Evolutionary conservation across 2,113 vertebrate species (phyloP).

Genomic region (Henicopernis longicauda): DNA sequence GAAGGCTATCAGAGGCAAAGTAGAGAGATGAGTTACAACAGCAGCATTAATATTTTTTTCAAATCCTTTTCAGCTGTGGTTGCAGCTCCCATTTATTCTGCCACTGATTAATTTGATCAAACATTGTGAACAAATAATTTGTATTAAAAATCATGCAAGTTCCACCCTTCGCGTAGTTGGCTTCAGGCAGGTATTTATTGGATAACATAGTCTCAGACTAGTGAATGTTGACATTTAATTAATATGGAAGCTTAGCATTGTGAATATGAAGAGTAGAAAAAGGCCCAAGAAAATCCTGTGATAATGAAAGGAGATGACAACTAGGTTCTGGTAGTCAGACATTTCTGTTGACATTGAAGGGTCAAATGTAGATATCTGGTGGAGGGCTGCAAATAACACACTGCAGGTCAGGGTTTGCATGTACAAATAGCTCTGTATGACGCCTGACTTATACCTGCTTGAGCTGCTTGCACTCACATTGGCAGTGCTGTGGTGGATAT

Average conservation of each 20-base stretch:
- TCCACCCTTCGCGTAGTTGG: constrained; percentile 1
- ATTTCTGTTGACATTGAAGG: constrained; percentile 60
- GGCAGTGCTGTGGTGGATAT: neutral
- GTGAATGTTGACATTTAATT: constrained; percentile 69
- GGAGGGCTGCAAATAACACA: constrained; percentile 40
- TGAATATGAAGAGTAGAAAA: constrained; percentile 45
- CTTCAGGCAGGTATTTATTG: constrained; percentile 59
- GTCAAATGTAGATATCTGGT: constrained; percentile 45
- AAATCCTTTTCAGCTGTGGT: neutral
- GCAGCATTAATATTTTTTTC: neutral
- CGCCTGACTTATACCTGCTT: neutral
- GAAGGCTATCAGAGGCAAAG: neutral
- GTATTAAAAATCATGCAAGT: constrained; percentile 38
- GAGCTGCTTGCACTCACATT: neutral
- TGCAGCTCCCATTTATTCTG: constrained; percentile 32
- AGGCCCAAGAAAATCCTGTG: constrained; percentile 57
- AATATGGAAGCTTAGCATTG: constrained; percentile 53
- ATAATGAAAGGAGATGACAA: constrained; percentile 63
- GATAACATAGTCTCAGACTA: constrained; percentile 54
- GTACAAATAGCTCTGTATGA: neutral
- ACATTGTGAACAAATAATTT: constrained; percentile 58
- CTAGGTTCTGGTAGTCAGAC: constrained; percentile 24
- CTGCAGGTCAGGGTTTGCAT: constrained; percentile 18
- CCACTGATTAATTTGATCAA: constrained; percentile 48
- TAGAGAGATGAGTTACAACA: neutral